Conservation (phyloP, 2,888 invertebrate genomes). For the Ormyrus nitidulus region DNA sequence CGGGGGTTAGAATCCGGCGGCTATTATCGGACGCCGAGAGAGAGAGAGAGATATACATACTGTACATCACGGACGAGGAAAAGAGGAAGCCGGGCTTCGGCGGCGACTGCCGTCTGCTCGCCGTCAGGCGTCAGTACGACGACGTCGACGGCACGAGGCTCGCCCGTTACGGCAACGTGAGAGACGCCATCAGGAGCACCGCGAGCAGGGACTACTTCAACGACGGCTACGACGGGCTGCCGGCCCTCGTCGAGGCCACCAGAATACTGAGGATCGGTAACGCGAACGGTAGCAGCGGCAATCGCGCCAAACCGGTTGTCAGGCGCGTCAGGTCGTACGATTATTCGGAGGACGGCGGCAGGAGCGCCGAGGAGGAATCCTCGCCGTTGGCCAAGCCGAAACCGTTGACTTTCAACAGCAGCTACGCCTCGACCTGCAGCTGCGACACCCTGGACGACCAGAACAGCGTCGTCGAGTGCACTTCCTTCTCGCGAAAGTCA, state of each 20-base stretch:
- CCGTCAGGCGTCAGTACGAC: slow-evolving; percentile 65
- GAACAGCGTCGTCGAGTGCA: slow-evolving; percentile 41
- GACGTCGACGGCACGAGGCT: slow-evolving; percentile 57
- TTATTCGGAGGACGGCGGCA: slow-evolving; percentile 1
- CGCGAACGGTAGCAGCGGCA: not conserved
- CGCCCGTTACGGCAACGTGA: not conserved
- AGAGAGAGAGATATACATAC: slow-evolving; percentile 40
- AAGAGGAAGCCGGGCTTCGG: slow-evolving; percentile 61
- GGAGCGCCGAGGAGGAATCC: not conserved
- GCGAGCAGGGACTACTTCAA: slow-evolving; percentile 49
- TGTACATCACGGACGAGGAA: slow-evolving; percentile 70
- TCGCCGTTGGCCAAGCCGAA: slow-evolving; percentile 1
- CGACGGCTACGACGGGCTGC: slow-evolving; percentile 54
- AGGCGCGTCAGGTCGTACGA: slow-evolving; percentile 43
- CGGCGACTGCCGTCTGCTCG: slow-evolving; percentile 71
- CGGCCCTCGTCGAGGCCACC: slow-evolving; percentile 55
- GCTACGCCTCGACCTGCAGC: slow-evolving; percentile 21
- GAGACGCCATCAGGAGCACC: not conserved
- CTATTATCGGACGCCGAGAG: slow-evolving; percentile 34
- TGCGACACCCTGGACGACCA: slow-evolving; percentile 40
- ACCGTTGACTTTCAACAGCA: slow-evolving; percentile 11
- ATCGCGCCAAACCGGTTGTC: not conserved
- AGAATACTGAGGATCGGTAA: slow-evolving; percentile 40
- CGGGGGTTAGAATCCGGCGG: not conserved
- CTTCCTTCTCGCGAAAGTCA: slow-evolving; percentile 30